Conservation (phyloP, 1,140 invertebrate species). For the Teleogryllus occipitalis region DNA sequence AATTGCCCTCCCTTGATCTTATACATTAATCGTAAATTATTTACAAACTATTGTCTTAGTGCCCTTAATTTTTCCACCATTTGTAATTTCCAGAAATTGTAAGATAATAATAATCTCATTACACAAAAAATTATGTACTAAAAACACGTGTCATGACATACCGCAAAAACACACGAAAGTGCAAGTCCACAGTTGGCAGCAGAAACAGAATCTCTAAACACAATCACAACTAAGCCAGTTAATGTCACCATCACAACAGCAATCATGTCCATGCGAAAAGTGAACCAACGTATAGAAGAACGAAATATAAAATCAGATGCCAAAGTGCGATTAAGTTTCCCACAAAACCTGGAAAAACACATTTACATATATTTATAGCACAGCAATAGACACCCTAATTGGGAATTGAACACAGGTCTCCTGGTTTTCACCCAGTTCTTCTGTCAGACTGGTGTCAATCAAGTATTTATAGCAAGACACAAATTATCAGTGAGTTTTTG, state of each 20-base stretch:
- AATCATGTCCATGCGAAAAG: conserved; percentile 38
- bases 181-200: conserved; percentile 45
- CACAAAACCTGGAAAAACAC: conserved; percentile 27
- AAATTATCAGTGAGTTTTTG: no score
- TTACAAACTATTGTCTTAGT: no score
- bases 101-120: neutral
- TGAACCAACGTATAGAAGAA: conserved; percentile 38
- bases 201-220: conserved; percentile 36
- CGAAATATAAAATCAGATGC: conserved; percentile 31
- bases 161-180: conserved; percentile 40
- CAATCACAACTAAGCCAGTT: conserved; percentile 40
- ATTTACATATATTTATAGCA: neutral
- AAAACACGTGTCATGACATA: conserved; percentile 25
- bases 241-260: conserved; percentile 33
- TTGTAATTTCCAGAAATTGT: no score
- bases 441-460: no score
- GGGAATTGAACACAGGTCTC: no score
- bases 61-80: no score
- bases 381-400: no score
- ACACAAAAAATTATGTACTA: neutral
- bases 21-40: no score
- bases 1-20: no score
- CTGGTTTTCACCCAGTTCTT: no score
- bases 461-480: no score
- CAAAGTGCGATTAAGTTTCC: conserved; percentile 28